Percentiles rank a stretch among this genome's conserved stretches.
phyloP scores from a whole-genome alignment of 2,113 vertebrate genomes.

The Laterallus jamaicensis region DNA sequence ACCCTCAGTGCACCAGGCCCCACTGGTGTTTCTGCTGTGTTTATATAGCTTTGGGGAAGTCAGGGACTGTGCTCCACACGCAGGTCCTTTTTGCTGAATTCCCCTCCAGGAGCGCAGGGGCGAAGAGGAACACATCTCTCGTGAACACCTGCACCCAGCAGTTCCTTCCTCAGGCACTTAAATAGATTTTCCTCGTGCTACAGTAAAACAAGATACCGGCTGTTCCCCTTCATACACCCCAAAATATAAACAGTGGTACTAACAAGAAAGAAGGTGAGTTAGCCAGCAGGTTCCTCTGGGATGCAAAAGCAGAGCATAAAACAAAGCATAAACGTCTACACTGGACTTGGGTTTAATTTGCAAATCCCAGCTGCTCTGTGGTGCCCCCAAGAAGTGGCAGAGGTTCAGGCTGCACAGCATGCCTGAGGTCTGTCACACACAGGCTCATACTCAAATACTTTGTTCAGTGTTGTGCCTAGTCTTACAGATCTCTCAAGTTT shows the following conservation, averaged over 20 bases:
- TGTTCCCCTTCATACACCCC: constrained; percentile 51
- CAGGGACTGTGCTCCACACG: not conserved
- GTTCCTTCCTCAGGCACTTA: constrained; percentile 61
- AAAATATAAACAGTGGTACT: not conserved
- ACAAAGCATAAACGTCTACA: not conserved
- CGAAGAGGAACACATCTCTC: constrained; percentile 70
- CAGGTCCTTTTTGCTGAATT: constrained; percentile 65
- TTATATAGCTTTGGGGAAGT: constrained; percentile 66
- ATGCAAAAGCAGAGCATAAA: not conserved
- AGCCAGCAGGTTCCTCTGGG: not conserved
- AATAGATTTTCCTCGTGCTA: constrained; percentile 42
- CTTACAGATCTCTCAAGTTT: not conserved
- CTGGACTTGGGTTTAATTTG: not conserved
- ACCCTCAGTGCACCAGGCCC: rapidly evolving
- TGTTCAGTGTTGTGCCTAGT: not conserved
- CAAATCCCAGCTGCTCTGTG: not conserved
- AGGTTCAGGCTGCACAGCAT: not conserved
- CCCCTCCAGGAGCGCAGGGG: constrained; percentile 61
- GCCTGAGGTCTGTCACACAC: not conserved
- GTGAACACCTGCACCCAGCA: constrained; percentile 68
- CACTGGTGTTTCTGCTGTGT: not conserved
- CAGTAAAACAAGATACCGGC: not conserved
- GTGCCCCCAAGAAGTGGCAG: not conserved
- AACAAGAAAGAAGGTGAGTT: not conserved
- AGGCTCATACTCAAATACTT: not conserved